phyloP scores from a whole-genome alignment of 2,797 vertebrate genomes.

The Mionectes olivaceus region DNA sequence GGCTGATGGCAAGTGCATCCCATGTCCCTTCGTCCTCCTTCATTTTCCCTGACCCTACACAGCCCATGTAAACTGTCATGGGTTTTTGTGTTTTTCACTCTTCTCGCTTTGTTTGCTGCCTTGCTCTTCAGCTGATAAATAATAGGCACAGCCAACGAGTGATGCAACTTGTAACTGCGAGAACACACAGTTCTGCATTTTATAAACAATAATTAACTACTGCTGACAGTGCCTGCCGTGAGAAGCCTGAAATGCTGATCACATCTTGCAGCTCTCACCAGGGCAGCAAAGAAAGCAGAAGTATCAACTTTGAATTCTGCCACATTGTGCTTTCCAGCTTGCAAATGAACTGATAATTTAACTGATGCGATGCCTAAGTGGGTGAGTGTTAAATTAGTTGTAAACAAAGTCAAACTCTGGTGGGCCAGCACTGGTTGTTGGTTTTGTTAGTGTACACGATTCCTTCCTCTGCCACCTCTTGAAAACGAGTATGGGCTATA shows the following conservation, averaged over 20 bases:
- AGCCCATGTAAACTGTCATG: background rate
- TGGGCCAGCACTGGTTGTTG: background rate
- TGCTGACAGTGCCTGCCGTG: background rate
- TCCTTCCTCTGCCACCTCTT: background rate
- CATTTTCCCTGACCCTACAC: background rate
- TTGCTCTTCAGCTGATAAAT: slow-evolving; percentile 12
- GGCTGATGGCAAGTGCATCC: background rate
- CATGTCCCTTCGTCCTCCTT: background rate
- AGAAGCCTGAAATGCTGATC: slow-evolving; percentile 24
- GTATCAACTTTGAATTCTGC: background rate
- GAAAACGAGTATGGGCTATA: background rate
- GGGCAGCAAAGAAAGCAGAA: background rate
- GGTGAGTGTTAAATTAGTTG: background rate
- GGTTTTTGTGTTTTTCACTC: background rate
- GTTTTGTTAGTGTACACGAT: background rate
- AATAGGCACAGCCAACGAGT: background rate
- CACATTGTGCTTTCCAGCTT: background rate
- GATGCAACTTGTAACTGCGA: background rate
- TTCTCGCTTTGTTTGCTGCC: background rate
- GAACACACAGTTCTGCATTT: slow-evolving; percentile 44
- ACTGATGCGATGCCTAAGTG: background rate
- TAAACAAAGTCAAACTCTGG: background rate
- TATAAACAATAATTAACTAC: slow-evolving; percentile 51
- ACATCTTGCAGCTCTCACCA: background rate
- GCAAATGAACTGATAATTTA: background rate